These are phyloP conservation scores for Galemys pyrenaicus DNA, from an alignment of 2,113 vertebrate genomes.

Conservation along the genomic window DNA sequence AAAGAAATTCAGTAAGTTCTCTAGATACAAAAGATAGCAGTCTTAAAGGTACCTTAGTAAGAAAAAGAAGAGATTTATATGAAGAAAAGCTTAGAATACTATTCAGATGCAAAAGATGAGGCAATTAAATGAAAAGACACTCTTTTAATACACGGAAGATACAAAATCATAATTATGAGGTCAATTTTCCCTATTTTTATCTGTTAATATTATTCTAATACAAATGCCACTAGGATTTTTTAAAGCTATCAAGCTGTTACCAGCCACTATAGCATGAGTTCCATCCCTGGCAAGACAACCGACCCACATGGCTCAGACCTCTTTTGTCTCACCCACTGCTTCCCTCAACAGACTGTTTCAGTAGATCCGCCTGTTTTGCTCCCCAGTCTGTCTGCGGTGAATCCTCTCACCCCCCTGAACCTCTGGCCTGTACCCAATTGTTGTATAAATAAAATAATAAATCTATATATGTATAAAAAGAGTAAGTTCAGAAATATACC, in stretches of 20 bases:
- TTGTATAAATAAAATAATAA: too few species aligned
- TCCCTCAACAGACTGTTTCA: too few species aligned
- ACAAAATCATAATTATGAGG: not conserved
- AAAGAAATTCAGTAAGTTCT: constrained; percentile 3
- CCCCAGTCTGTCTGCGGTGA: too few species aligned
- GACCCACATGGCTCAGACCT: too few species aligned
- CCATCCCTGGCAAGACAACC: too few species aligned
- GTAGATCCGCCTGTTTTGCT: too few species aligned
- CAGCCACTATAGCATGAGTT: too few species aligned
- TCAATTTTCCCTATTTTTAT: not conserved
- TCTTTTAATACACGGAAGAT: not conserved
- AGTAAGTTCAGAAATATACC: not conserved
- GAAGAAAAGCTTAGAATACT: constrained; percentile 25
- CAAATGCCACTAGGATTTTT: not conserved
- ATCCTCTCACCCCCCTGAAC: too few species aligned
- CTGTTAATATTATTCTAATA: not conserved
- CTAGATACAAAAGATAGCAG: not conserved
- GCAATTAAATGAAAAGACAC: not conserved
- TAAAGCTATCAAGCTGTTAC: not conserved
- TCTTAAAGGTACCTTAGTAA: not conserved
- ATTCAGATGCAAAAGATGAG: not conserved
- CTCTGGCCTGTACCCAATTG: too few species aligned
- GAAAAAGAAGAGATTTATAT: not conserved
- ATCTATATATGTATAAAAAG: not conserved
- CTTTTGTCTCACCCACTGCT: too few species aligned